Evolutionary conservation across 2,888 invertebrate species (phyloP), one percentile per base, ranked within the genome.

Genomic region (Sinotaia quadrata): DNA sequence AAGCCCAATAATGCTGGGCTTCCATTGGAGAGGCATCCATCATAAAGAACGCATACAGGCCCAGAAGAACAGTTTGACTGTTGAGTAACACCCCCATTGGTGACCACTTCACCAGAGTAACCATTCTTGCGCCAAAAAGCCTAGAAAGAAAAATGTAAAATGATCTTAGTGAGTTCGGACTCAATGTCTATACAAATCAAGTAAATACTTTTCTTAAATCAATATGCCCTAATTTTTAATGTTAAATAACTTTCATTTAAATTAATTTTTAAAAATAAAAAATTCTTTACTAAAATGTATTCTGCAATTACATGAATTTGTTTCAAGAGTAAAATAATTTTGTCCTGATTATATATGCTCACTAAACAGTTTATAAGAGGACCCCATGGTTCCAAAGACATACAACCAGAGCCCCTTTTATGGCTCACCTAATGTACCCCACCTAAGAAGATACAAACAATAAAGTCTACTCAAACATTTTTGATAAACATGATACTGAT

Each of bases 1-100:
- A 89, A 89, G 0, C 80, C 87, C 27, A 89, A 83, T 12, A 89
- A 71, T 21, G 89, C 89, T 33, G 89, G 87, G 71, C 81, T 85
- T 0, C 84, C 86, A 61, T 78, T 76, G 41, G 67, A 44, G n/a
- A 84, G 77, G 0, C 87, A 86, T 24, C 83, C 86, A 77, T 89
- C 89, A 77, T 84, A 88, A 4, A 82, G 80, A 27, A 87, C 72
- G 75, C 85, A 80, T 21, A 88, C 72, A 0, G 89, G 89, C 4
- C 88, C 87, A 18, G 71, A 67, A 33, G 73, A 76, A 73, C 84
- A 84, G 10, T 74, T 75, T 12, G 72, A 37, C n/a, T 68, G 52
- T 2, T 60, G 56, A 5, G 79, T 73, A 2, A 70, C 72, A 2
- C 85, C 85, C 31, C 87, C 87, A 75, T 83, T 85, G 21, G 87